Evolutionary conservation across 2,888 invertebrate species (phyloP).

Genomic region (Eupithecia exiguata): DNA sequence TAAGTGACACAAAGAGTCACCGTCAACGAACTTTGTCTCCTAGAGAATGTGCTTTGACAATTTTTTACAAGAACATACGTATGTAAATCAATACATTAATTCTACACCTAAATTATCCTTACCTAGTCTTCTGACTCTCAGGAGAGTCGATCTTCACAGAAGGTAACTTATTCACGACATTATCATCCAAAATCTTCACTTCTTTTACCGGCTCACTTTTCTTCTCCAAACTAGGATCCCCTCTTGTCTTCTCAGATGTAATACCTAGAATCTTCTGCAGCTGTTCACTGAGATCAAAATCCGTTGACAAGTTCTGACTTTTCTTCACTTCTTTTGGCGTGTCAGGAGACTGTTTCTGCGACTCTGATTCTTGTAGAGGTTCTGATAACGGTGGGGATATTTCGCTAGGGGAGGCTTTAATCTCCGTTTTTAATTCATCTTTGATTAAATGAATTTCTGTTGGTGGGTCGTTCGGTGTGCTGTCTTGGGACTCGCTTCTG

Average conservation of each 20-base stretch:
- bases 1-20: no score
- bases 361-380: conserved; percentile 60
- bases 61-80: no score
- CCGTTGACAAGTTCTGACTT: conserved; percentile 79
- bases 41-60: no score
- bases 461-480: conserved; percentile 75
- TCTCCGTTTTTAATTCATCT: conserved; percentile 64
- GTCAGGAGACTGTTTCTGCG: conserved; percentile 75
- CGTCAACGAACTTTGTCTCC: no score
- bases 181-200: conserved; percentile 74
- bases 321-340: conserved; percentile 78
- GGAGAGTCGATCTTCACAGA: conserved; percentile 81
- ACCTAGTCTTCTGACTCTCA: conserved; percentile 74
- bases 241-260: conserved; percentile 75
- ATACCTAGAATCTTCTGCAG: conserved; percentile 80
- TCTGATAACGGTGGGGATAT: conserved; percentile 77
- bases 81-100: no score
- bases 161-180: conserved; percentile 64
- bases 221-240: conserved; percentile 65
- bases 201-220: conserved; percentile 70
- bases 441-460: conserved; percentile 76
- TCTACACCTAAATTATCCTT: conserved; percentile 21
- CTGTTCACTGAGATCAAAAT: conserved; percentile 80
- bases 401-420: conserved; percentile 77
- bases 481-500: conserved; percentile 72